Evolutionary conservation across 2,797 vertebrate genomes (phyloP), one percentile per base, ranked within the genome.

Genomic region (Ceyx erithaca): DNA sequence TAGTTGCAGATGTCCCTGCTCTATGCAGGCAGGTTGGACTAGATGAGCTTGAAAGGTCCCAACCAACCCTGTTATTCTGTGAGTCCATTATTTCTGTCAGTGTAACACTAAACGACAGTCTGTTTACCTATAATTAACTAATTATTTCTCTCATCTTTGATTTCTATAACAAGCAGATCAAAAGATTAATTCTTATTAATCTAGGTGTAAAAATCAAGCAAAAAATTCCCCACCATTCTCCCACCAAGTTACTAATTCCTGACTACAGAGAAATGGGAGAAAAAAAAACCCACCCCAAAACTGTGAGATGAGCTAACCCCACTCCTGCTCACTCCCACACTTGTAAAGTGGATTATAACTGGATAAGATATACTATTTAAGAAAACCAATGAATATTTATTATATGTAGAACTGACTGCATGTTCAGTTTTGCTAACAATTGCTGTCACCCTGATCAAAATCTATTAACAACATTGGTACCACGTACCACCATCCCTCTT

Each of bases 211-310:
- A 84, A 64, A 40, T 22, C 9, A 63, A 72, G 5, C 6, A n/a
- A 43, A 41, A 37, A 21, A 1, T 7, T 1, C 4, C 1, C 1
- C 4, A 21, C 11, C 4, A 14, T 7, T 1, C 2, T 2, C 4
- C 37, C 4, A 40, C 7, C 58, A 75, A 69, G 58, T 40, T 2
- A 37, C 26, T 33, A 9, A 40, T 37, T 61, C 26, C 37, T 71
- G 14, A 26, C 19, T 13, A 10, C 5, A 10, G 30, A 59, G 37
- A 40, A 14, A 40, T 40, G 37, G 37, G 14, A 6, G 37, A 40
- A 40, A 14, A 40, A 40, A 40, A 40, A 40, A 40, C 3, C 13
- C 37, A 40, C 37, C 13, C 37, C 37, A 40, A 40, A 40, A 40
- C 37, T 2, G 0, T 18, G 17, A 31, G 6, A 28, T 46, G 68